A percentile compares a stretch with the other conserved stretches of the same genome.
Evolutionary conservation across 2,888 invertebrate species (phyloP).

Genomic region (Onchidella celtica): DNA sequence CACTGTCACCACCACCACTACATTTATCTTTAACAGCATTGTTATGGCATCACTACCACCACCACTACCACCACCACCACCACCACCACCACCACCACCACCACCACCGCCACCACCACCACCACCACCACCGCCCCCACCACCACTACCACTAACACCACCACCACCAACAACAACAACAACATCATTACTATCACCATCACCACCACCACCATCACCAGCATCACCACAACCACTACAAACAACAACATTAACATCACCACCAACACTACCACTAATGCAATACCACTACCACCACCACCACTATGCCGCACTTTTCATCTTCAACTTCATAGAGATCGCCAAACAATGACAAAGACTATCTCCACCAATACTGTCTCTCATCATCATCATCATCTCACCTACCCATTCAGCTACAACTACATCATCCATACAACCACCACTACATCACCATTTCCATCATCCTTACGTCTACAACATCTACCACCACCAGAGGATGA

Average conservation of each 20-base stretch:
- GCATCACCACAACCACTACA: not conserved
- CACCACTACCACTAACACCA: constrained; percentile 31
- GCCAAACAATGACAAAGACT: not conserved
- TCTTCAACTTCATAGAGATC: no score
- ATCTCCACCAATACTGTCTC: not conserved
- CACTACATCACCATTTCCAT: not conserved
- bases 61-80: not conserved
- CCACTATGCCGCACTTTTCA: not conserved
- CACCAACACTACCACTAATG: not conserved
- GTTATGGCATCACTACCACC: constrained; percentile 13
- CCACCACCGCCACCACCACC: constrained; percentile 6
- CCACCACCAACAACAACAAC: constrained; percentile 43
- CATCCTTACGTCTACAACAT: not conserved
- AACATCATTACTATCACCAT: constrained; percentile 25
- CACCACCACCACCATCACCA: not conserved
- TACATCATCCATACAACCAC: not conserved
- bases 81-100: constrained; percentile 18
- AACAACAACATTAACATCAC: not conserved
- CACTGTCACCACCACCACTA: constrained; percentile 31
- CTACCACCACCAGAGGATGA: constrained; percentile 51
- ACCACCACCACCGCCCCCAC: not conserved
- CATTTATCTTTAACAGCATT: constrained; percentile 32
- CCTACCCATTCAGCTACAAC: not conserved
- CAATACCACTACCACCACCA: not conserved
- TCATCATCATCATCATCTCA: not conserved